Evolutionary conservation across 2,113 vertebrate species (phyloP).

Genomic region (Percopsis transmontana): DNA sequence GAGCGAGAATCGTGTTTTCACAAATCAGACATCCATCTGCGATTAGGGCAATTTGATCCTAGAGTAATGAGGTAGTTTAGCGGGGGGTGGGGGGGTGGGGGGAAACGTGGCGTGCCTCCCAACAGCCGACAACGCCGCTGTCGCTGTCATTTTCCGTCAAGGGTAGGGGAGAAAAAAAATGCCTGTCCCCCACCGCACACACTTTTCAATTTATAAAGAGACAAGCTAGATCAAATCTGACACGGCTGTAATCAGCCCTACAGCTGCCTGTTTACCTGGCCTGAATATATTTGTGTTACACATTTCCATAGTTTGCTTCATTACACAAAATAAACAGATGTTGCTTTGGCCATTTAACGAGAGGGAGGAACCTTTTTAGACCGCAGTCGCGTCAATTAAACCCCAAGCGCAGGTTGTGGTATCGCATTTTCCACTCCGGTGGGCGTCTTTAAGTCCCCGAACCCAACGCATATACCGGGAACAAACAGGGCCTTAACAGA

Average conservation of each 20-base stretch:
- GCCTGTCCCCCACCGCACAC: slow-evolving; percentile 10
- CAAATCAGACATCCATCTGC: slow-evolving; percentile 56
- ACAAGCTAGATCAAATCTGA: slow-evolving; percentile 51
- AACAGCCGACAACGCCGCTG: slow-evolving; percentile 8
- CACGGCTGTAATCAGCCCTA: slow-evolving; percentile 54
- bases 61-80: slow-evolving; percentile 55
- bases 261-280: slow-evolving; percentile 46
- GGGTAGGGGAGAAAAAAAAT: slow-evolving; percentile 17
- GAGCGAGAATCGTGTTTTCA: slow-evolving; percentile 2
- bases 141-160: slow-evolving; percentile 18
- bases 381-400: too few relatives aligned
- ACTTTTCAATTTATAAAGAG: slow-evolving; percentile 31
- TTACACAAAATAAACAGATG: not conserved
- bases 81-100: not conserved
- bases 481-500: slow-evolving; percentile 21
- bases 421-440: not conserved
- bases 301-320: slow-evolving; percentile 12
- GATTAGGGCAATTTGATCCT: slow-evolving; percentile 43
- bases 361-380: not conserved
- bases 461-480: not conserved
- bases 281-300: slow-evolving; percentile 26
- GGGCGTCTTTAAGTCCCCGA: not conserved
- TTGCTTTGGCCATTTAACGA: not conserved
- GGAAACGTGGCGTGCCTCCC: slow-evolving; percentile 17
- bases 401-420: not conserved